These are phyloP conservation scores for Clarias fuscus DNA, from an alignment of 2,797 vertebrate species.

Conservation along the genomic window DNA sequence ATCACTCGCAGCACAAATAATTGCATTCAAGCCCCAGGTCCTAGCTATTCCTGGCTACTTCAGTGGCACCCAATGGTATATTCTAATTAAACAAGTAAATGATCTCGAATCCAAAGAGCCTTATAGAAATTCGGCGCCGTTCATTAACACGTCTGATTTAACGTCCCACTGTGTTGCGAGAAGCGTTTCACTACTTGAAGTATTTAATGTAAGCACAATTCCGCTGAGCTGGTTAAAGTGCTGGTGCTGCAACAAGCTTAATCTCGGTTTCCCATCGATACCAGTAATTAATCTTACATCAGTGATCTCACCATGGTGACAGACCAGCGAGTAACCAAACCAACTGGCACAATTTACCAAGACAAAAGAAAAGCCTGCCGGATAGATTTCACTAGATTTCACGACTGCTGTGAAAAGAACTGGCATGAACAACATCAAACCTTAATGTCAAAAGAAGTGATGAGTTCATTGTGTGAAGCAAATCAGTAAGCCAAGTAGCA, in stretches of 20 bases:
- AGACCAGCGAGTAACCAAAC: slow-evolving; percentile 58
- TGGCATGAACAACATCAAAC: neutral
- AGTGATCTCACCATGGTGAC: slow-evolving; percentile 79
- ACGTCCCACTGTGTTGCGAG: neutral
- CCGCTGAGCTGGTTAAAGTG: neutral
- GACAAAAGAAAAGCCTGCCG: slow-evolving; percentile 50
- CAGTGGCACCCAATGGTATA: slow-evolving; percentile 25
- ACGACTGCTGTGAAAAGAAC: neutral
- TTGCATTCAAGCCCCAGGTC: slow-evolving; percentile 8
- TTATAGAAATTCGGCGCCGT: neutral
- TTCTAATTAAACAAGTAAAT: slow-evolving; percentile 29
- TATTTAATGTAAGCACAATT: slow-evolving; percentile 19
- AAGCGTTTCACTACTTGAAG: neutral
- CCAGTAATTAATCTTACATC: slow-evolving; percentile 78
- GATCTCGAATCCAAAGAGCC: slow-evolving; percentile 22
- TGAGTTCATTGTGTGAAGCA: neutral
- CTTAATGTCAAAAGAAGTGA: neutral
- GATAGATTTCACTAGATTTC: neutral
- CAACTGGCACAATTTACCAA: neutral
- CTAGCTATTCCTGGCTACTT: slow-evolving; percentile 21
- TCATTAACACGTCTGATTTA: slow-evolving; percentile 22
- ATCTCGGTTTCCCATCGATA: slow-evolving; percentile 22
- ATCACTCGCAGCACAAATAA: slow-evolving; percentile 16
- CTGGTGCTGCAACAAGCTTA: neutral
- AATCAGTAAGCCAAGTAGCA: neutral